Base-by-base conservation (phyloP, 1,140 invertebrate genomes). In the Polypedilum pembai region DNA sequence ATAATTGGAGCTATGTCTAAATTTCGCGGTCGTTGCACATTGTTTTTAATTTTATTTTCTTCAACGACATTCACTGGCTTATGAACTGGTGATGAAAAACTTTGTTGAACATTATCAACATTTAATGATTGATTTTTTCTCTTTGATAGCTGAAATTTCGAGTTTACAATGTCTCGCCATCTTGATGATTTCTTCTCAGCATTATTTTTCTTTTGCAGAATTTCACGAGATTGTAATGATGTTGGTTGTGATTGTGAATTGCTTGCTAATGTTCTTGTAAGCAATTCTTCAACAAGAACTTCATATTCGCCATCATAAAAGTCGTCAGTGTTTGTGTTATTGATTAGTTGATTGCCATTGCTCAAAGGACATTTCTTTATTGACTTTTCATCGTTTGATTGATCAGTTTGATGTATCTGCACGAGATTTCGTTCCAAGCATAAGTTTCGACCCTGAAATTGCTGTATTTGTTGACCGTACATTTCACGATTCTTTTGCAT, bases 391-490 rank as follows among this genome's bases (percentile, higher is more conserved):
- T 94, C 86, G 0, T 94, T 83, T 8, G 87, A 82, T 69, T 91
- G 88, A 12, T 89, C 90, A 33, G 81, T 86, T 10, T 83, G 86
- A 77, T 87, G 83, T 2, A 85, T 84, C 21, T 85, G 86, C 78
- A 91, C 88, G 8, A 93, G 85, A 83, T 97, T 97, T 1, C 94
- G 84, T 80, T 95, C 93, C 78, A 94, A 86, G 77, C 92, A 95
- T 0, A 93, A 92, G 85, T 97, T 96, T 10, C 94, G 84, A 3
- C 94, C 94, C 80, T 95, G 93, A 81, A 94, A 90, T 1, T 92
- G 92, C 77, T 93, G 92, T 33, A 93, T 77, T 45, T 84, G 80
- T 72, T 82, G 82, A 21, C n/a, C 40, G 45, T 20, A 75, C 66
- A 66, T 21, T 56, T 41, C 73, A 17, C 73, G 41, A 45, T 74